Conservation (phyloP, 2,797 vertebrate genomes). For the Argyrosomus regius region DNA sequence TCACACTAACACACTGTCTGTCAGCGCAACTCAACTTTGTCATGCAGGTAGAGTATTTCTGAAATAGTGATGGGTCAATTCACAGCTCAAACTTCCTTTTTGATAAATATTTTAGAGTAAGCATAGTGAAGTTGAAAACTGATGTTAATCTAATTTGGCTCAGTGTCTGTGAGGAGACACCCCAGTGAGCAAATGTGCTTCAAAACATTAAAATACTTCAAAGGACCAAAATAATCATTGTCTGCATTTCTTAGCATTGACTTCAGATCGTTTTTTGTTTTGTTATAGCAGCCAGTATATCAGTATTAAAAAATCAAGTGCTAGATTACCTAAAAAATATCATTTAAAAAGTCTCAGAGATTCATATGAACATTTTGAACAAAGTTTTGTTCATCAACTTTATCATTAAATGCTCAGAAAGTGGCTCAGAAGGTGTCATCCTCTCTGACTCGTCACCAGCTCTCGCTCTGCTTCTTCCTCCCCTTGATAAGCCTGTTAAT, state of each 20-base stretch:
- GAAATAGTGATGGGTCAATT: constrained; percentile 40
- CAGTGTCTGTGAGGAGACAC: constrained; percentile 7
- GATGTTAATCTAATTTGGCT: constrained; percentile 10
- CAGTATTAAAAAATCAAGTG: no score
- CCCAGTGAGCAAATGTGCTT: constrained; percentile 13
- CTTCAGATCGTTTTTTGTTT: no score
- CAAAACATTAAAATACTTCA: constrained; percentile 15
- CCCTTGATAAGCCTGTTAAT: no score
- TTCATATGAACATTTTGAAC: no score
- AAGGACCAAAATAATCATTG: constrained; percentile 2
- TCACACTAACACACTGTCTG: constrained; percentile 41
- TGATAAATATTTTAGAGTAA: constrained; percentile 13
- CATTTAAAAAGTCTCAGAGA: no score
- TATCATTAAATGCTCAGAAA: no score
- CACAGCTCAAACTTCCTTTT: constrained; percentile 6
- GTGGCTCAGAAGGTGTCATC: no score
- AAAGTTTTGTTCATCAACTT: no score
- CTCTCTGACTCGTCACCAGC: no score
- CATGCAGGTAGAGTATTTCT: constrained; percentile 31
- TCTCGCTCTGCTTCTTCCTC: no score
- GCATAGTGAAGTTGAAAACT: constrained; percentile 8
- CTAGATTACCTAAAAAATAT: no score
- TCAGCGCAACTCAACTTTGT: constrained; percentile 31
- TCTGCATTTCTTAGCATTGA: constrained; percentile 14
- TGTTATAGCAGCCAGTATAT: no score